Evolutionary conservation across 2,797 vertebrate species (phyloP), one percentile per base, ranked within the genome.

Genomic region (Molossus alvarezi): DNA sequence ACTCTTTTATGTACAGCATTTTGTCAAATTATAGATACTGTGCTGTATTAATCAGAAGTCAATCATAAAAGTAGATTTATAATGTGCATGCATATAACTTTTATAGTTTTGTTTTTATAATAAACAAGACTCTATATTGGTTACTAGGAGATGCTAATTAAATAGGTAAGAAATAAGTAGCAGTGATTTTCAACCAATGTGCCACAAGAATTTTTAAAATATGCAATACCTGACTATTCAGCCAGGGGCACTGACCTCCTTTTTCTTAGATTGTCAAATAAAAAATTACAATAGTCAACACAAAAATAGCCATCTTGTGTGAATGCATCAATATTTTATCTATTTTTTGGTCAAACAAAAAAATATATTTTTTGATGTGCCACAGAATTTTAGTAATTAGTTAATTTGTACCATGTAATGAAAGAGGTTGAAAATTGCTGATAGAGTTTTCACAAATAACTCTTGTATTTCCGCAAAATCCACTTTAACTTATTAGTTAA

Each of bases 131-230:
- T 6, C 23, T 76, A 6, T 82, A 15, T 18, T 85, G 41, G 13
- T 86, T 96, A 79, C 5, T 45, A 82, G 33, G 88, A 67, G 17
- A 58, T 88, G 2, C 10, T 69, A 91, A 57, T 75, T 51, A 86
- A 92, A 41, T 15, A 82, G 1, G 10, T 72, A n/a, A 82, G 6
- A 57, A 53, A 62, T 75, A 64, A 89, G 29, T 90, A 77, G 51
- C 10, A 41, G 20, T 27, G 10, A 55, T 77, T 77, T 77, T 33
- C 6, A 77, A 77, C 29, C 6, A 3, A 10, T 77, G 51, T 77
- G 51, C 29, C 29, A n/a, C 29, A 76, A n/a, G 73, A 53, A n/a
- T 76, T 76, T 76, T 53, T 76, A 53, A 53, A 76, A 76, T 29
- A 77, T 20, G 17, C 17, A n/a, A n/a, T 76, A 55, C 18, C 17